phyloP scores from a whole-genome alignment of 2,113 vertebrate species.

The Cisticola juncidis region DNA sequence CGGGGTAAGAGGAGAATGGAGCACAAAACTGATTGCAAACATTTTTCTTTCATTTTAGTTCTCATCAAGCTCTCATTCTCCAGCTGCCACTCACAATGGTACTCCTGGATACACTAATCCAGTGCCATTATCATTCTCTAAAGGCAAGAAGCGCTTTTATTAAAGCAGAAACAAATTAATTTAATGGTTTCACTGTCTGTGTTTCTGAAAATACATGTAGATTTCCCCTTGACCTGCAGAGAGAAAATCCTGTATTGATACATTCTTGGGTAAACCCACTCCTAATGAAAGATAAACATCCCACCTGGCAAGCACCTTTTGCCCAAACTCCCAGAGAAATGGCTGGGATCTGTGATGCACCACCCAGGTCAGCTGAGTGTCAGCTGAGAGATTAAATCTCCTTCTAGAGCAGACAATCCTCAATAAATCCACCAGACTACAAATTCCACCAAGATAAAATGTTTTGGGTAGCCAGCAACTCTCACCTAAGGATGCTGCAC shows the following conservation, averaged over 20 bases:
- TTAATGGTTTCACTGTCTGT: background rate
- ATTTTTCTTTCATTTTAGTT: conserved; percentile 51
- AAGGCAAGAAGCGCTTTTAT: background rate
- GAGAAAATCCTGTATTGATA: background rate
- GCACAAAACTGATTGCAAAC: conserved; percentile 53
- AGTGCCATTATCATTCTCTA: conserved; percentile 14
- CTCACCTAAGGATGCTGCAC: background rate
- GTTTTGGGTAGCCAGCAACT: background rate
- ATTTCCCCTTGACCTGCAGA: background rate
- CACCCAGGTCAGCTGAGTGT: background rate
- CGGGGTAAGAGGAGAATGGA: background rate
- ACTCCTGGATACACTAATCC: conserved; percentile 29
- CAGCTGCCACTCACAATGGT: conserved; percentile 24
- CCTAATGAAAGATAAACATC: background rate
- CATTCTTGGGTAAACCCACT: background rate
- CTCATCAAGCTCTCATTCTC: conserved; percentile 46
- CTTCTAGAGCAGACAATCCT: background rate
- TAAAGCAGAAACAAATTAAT: conserved; percentile 36
- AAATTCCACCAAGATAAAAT: background rate
- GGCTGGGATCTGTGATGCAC: background rate
- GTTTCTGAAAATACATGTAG: background rate
- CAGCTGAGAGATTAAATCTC: background rate
- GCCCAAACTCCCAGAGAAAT: background rate
- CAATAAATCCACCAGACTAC: background rate
- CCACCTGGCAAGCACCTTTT: background rate